Evolutionary conservation across 2,888 invertebrate genomes (phyloP).

Genomic region (Quadroppia sp.): DNA sequence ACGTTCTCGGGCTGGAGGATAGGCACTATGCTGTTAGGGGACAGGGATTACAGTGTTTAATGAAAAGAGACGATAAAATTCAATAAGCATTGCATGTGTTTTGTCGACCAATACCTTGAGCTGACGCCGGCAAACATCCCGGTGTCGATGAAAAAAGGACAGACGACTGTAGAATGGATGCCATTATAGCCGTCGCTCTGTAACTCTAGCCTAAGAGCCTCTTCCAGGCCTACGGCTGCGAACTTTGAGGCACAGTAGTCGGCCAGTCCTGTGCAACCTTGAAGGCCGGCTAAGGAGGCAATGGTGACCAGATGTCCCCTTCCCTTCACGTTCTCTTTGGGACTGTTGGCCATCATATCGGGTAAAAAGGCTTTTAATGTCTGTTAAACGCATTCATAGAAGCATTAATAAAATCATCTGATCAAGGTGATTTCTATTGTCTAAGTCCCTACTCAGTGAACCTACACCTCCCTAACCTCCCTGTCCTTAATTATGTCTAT

Average conservation of each 20-base stretch:
- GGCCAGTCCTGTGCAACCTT: conserved; percentile 72
- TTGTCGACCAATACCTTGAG: neutral
- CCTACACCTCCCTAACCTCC: too few relatives aligned
- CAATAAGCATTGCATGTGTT: neutral
- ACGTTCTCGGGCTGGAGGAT: conserved; percentile 75
- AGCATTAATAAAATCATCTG: too few relatives aligned
- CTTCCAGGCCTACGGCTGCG: conserved; percentile 89
- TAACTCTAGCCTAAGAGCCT: conserved; percentile 75
- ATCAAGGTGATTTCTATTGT: too few relatives aligned
- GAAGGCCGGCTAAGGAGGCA: conserved; percentile 80
- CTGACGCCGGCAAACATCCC: conserved; percentile 91
- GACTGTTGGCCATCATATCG: conserved; percentile 73
- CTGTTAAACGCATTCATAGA: too few relatives aligned
- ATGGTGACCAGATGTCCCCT: conserved; percentile 80
- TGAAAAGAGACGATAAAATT: too few relatives aligned
- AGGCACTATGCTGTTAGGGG: conserved; percentile 3
- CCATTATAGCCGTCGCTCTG: conserved; percentile 56
- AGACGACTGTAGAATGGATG: conserved; percentile 81
- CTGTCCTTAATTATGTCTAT: too few relatives aligned
- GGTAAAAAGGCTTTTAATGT: conserved; percentile 84
- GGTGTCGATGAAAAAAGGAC: conserved; percentile 92
- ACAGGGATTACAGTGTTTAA: too few relatives aligned
- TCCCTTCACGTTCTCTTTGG: conserved; percentile 58
- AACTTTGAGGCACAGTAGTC: conserved; percentile 94
- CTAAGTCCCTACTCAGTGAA: too few relatives aligned